A percentile compares a stretch with the other conserved stretches of the same genome.
phyloP scores from a whole-genome alignment of 2,888 invertebrate genomes.

The Drosophila mettleri region DNA sequence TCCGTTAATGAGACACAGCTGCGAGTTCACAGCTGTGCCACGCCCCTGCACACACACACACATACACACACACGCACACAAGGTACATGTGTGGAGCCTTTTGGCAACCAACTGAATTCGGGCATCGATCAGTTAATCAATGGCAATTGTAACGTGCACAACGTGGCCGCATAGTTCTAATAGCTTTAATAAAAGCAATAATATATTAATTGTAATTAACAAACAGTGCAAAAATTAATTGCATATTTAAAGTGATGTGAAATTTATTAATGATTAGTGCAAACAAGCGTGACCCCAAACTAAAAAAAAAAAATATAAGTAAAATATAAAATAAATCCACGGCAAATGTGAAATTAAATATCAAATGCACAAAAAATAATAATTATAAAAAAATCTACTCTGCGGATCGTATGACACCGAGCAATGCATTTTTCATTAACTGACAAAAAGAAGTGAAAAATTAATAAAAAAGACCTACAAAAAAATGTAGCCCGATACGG shows the following conservation, averaged over 20 bases:
- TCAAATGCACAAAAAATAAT: constrained; percentile 64
- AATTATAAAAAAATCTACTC: constrained; percentile 34
- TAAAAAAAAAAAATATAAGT: constrained; percentile 24
- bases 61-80: constrained; percentile 22
- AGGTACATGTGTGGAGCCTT: not conserved
- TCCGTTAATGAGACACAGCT: constrained; percentile 55
- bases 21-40: constrained; percentile 33
- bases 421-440: constrained; percentile 74
- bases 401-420: constrained; percentile 60
- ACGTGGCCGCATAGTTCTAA: constrained; percentile 38
- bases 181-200: constrained; percentile 20
- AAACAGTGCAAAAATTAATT: constrained; percentile 62
- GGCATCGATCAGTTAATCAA: constrained; percentile 80
- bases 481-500: constrained; percentile 36
- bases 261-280: constrained; percentile 79
- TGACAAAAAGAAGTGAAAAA: constrained; percentile 42
- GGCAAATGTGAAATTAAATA: constrained; percentile 69
- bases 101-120: constrained; percentile 14
- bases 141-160: constrained; percentile 71
- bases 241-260: constrained; percentile 73
- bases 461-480: constrained; percentile 10
- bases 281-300: constrained; percentile 43
- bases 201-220: constrained; percentile 62
- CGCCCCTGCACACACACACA: constrained; percentile 30
- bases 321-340: constrained; percentile 22